Percentiles rank a stretch among this genome's conserved stretches.
These are phyloP conservation scores for Arion vulgaris DNA, from an alignment of 1,140 invertebrate species.

Conservation along the genomic window DNA sequence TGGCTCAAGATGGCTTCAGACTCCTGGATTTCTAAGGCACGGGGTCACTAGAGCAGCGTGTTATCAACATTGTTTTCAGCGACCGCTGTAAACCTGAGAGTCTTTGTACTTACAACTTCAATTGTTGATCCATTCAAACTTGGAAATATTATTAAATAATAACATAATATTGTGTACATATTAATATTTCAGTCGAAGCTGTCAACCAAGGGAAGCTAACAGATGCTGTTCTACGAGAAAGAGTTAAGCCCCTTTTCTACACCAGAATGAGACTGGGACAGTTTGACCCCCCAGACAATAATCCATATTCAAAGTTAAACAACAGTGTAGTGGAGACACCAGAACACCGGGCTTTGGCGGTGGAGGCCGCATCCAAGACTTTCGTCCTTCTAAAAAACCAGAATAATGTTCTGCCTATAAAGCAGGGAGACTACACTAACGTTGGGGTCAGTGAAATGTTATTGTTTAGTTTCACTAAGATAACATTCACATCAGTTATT, in stretches of 20 bases:
- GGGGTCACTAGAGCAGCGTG: no score
- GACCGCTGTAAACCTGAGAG: no score
- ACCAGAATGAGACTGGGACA: constrained; percentile 66
- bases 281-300: constrained; percentile 58
- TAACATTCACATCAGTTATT: no score
- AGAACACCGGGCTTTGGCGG: constrained; percentile 44
- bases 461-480: no score
- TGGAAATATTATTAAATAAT: no score
- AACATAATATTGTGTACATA: no score
- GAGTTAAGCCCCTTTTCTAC: constrained; percentile 63
- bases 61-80: no score
- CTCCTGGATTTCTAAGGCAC: no score
- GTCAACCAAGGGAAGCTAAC: constrained; percentile 30
- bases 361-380: constrained; percentile 46
- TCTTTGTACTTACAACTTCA: no score
- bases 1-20: no score
- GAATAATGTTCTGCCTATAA: constrained; percentile 42
- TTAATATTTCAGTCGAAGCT: constrained; percentile 35
- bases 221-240: constrained; percentile 18
- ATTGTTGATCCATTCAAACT: no score
- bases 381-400: constrained; percentile 66
- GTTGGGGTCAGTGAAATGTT: not conserved
- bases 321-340: constrained; percentile 38
- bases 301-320: constrained; percentile 50
- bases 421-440: not conserved